Base-by-base conservation (phyloP, 1,140 invertebrate species). In the Luehdorfia chinensis region DNA sequence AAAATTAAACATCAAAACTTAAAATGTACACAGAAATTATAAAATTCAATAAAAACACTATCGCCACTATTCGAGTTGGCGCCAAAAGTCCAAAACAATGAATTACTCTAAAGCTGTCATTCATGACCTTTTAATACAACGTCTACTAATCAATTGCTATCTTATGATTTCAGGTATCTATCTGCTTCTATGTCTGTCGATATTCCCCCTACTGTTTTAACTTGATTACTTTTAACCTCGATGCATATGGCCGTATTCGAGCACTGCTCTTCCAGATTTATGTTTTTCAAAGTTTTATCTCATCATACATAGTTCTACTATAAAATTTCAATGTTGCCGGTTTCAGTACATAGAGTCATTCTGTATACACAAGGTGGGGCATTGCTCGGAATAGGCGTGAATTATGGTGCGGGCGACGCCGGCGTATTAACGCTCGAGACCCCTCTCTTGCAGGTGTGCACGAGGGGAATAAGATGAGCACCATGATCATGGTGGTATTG, bases 401-500 rank as follows among this genome's bases (percentile, higher is more conserved):
- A 47, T n/a, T n/a, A 30, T 33, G 44, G 53, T 59, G 74, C 68
- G 75, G 72, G 64, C 75, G 77, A 62, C 69, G 77, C 74, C 73
- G 76, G 73, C 75, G 78, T 73, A 66, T 60, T 78, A 80, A 83
- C 75, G 68, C 70, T 67, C 67, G 72, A 77, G 78, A 72, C 74
- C 75, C 73, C 66, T 75, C 76, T 87, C 81, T 90, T 91, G 64
- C 92, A 94, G 93, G 89, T 83, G 84, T 88, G 77, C 89, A 90
- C 75, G 88, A 90, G 81, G 89, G 91, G 75, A 91, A 92, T 89
- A 93, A 94, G 87, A 91, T 97, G 87, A 95, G 94, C 90, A 96
- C 95, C 67, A 91, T 94, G 85, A 91, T 91, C 79, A 93, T 97
- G 92, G 95, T 97, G 84, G 91, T 97, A 88, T 94, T 97, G 87